A percentile compares a stretch with the other conserved stretches of the same genome.
These are phyloP conservation scores for Thymelicus lineola DNA, from an alignment of 2,888 invertebrate species.

Conservation along the genomic window DNA sequence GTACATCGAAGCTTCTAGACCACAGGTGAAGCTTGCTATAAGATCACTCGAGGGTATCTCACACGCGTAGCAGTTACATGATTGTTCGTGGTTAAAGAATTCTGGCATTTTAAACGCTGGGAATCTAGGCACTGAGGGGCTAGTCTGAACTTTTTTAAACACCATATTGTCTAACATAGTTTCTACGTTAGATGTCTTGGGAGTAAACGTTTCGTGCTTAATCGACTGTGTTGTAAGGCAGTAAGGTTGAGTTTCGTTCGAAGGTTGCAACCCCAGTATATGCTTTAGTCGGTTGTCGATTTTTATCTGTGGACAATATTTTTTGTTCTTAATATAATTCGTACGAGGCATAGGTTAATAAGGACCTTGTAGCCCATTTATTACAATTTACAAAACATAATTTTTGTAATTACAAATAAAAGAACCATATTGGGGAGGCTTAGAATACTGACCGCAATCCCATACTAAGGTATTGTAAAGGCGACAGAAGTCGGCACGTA, in stretches of 20 bases:
- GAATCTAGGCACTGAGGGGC: conserved; percentile 54
- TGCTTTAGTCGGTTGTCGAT: conserved; percentile 69
- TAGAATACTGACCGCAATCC: too few relatives aligned
- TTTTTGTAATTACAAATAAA: too few relatives aligned
- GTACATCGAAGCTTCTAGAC: conserved; percentile 63
- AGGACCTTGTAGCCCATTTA: too few relatives aligned
- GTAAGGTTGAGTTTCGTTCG: conserved; percentile 49
- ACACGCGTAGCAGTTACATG: conserved; percentile 65
- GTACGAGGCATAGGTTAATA: neutral
- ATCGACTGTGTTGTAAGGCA: conserved; percentile 18
- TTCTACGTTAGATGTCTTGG: conserved; percentile 60
- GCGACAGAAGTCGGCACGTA: too few relatives aligned
- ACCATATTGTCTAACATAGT: conserved; percentile 60
- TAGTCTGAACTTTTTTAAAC: conserved; percentile 53
- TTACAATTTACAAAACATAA: too few relatives aligned
- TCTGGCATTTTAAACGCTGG: conserved; percentile 58
- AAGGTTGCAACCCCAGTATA: conserved; percentile 59
- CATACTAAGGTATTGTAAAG: too few relatives aligned
- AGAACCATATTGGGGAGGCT: too few relatives aligned
- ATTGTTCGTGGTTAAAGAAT: conserved; percentile 54
- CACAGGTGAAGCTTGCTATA: conserved; percentile 52
- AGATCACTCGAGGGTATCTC: conserved; percentile 50
- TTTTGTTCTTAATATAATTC: neutral
- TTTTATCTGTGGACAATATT: conserved; percentile 54
- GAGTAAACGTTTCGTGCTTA: conserved; percentile 46